Percentiles rank a stretch among this genome's conserved stretches.
Evolutionary conservation across 2,797 vertebrate genomes (phyloP).

Genomic region (Crax fasciolata): DNA sequence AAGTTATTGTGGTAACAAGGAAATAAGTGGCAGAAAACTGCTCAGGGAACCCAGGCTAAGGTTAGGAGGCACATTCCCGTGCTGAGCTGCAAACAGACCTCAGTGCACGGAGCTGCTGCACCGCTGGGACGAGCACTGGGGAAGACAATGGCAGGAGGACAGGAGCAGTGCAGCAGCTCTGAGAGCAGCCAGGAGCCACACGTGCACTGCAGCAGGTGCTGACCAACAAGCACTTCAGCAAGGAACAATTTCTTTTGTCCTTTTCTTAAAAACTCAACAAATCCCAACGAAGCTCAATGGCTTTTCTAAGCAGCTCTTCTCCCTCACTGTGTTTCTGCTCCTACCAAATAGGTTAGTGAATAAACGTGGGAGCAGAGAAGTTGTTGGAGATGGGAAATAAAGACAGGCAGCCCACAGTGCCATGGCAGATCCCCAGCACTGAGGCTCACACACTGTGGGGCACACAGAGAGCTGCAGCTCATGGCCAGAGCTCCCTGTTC

Average conservation of each 20-base stretch:
- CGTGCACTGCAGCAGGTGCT: rapidly evolving
- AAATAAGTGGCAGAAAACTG: neutral
- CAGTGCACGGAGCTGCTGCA: neutral
- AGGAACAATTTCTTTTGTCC: neutral
- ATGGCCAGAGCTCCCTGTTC: neutral
- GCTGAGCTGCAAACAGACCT: neutral
- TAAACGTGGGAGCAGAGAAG: neutral
- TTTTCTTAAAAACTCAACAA: neutral
- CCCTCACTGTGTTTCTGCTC: neutral
- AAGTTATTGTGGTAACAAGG: neutral
- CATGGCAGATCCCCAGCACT: neutral
- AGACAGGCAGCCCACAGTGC: neutral
- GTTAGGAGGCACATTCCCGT: neutral
- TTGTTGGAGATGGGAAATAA: neutral
- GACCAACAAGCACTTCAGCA: neutral
- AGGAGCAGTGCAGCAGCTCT: neutral
- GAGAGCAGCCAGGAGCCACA: neutral
- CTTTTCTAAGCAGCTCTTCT: neutral
- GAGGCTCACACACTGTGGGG: rapidly evolving
- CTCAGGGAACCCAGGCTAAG: neutral
- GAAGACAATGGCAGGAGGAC: neutral
- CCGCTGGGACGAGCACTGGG: neutral
- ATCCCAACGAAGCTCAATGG: neutral
- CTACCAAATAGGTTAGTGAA: neutral
- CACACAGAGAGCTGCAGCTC: neutral